Conservation (phyloP, 1,140 invertebrate species). For the Mactra quadrangularis region DNA sequence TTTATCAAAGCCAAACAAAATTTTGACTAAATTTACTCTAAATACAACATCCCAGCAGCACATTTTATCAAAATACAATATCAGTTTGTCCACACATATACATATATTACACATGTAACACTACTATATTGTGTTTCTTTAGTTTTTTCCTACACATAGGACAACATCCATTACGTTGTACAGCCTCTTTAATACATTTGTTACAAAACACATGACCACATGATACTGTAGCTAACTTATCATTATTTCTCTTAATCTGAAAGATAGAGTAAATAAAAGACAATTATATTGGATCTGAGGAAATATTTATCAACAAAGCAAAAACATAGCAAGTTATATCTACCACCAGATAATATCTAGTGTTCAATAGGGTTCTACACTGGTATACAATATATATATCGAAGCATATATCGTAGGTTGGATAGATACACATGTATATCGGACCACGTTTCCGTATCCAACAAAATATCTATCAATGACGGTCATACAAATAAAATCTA, state of each 20-base stretch:
- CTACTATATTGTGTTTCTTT: conserved; percentile 14
- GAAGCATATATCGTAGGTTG: too few species aligned
- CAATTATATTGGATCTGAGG: neutral
- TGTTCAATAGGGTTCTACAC: too few species aligned
- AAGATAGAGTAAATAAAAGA: neutral
- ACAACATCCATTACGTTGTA: neutral
- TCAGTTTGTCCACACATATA: too few species aligned
- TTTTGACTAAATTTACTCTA: too few species aligned
- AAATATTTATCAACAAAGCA: neutral
- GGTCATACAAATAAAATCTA: too few species aligned
- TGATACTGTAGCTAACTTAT: conserved; percentile 13
- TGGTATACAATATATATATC: too few species aligned
- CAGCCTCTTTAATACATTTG: conserved; percentile 24
- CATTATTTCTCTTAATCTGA: conserved; percentile 34
- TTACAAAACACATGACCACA: conserved; percentile 58
- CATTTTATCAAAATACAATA: too few species aligned
- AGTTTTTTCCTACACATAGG: conserved; percentile 50
- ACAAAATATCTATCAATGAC: too few species aligned
- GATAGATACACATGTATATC: too few species aligned
- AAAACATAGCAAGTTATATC: neutral
- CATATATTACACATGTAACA: conserved; percentile 32
- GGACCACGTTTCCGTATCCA: too few species aligned
- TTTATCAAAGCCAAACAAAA: too few species aligned
- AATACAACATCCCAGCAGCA: too few species aligned
- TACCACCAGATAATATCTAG: neutral